These are phyloP conservation scores for Nephotettix cincticeps DNA, from an alignment of 1,140 invertebrate species.

Conservation along the genomic window DNA sequence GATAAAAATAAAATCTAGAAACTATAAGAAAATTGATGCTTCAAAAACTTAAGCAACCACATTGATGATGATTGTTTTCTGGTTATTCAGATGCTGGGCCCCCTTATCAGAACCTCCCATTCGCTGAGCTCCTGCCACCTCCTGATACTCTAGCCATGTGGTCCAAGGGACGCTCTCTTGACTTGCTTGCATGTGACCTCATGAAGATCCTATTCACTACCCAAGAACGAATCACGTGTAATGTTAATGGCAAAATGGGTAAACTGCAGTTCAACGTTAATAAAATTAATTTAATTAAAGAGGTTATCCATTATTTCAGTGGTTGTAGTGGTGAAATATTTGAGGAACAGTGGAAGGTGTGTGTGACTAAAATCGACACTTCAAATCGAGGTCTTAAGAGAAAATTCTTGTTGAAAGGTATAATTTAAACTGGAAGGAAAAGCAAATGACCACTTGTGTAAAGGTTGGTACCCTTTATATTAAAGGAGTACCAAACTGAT, in stretches of 20 bases:
- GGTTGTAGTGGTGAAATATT: conserved; percentile 50
- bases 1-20: too few relatives aligned
- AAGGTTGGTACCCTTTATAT: not conserved
- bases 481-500: not conserved
- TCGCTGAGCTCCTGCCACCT: conserved; percentile 51
- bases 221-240: conserved; percentile 53
- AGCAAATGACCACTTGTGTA: not conserved
- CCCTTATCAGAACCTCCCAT: conserved; percentile 51
- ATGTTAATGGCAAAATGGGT: conserved; percentile 56
- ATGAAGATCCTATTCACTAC: conserved; percentile 54
- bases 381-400: conserved; percentile 53
- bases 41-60: too few relatives aligned
- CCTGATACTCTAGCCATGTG: conserved; percentile 51
- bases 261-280: conserved; percentile 54
- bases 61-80: too few relatives aligned
- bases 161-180: conserved; percentile 52
- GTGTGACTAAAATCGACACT: conserved; percentile 55
- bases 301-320: conserved; percentile 51
- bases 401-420: conserved; percentile 39
- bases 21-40: too few relatives aligned
- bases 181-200: conserved; percentile 53
- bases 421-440: not conserved
- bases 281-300: conserved; percentile 52
- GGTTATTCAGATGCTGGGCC: conserved; percentile 34
- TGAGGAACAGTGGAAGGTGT: conserved; percentile 55